Evolutionary conservation across 1,140 invertebrate species (phyloP).

Genomic region (Penaeus chinensis): DNA sequence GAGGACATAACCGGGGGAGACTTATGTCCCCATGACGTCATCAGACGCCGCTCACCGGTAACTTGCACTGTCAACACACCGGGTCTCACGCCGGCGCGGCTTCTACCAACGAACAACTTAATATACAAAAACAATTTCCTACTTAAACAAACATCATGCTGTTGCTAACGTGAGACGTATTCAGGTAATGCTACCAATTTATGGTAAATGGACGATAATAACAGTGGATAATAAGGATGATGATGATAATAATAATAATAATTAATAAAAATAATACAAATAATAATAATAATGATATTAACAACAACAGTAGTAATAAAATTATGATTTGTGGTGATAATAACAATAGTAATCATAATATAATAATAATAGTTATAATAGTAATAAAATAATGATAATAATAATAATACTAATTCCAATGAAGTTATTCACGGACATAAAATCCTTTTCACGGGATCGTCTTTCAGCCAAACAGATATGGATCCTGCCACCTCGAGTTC

Average conservation of each 20-base stretch:
- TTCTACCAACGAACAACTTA: constrained; percentile 31
- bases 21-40: background rate
- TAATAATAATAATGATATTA: constrained; percentile 21
- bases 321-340: background rate
- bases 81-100: background rate
- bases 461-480: too few relatives aligned
- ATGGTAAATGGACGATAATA: background rate
- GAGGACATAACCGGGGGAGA: constrained; percentile 9
- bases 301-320: constrained; percentile 37
- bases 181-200: background rate
- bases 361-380: constrained; percentile 34
- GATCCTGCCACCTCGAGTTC: too few relatives aligned
- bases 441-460: too few relatives aligned
- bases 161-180: background rate
- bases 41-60: background rate
- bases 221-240: background rate
- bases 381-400: constrained; percentile 35
- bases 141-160: constrained; percentile 14
- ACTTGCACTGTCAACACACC: background rate
- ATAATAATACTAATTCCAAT: constrained; percentile 37
- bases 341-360: constrained; percentile 38
- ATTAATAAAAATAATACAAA: background rate
- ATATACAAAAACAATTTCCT: constrained; percentile 8
- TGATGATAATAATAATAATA: constrained; percentile 4
- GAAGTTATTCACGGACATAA: background rate